A percentile compares a stretch with the other conserved stretches of the same genome.
phyloP scores from a whole-genome alignment of 2,113 vertebrate genomes.

The Pardalotus punctatus region DNA sequence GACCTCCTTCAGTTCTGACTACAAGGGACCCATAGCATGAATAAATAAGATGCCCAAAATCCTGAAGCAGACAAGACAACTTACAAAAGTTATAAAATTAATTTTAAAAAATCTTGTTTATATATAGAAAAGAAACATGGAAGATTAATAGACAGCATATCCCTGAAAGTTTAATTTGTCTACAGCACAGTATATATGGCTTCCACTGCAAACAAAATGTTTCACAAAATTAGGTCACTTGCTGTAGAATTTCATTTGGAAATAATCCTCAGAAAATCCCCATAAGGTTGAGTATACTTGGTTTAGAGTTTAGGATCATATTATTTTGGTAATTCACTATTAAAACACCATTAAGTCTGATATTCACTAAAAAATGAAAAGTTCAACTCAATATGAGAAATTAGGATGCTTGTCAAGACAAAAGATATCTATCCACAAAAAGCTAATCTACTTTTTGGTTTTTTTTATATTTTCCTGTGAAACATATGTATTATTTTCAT shows the following conservation, averaged over 20 bases:
- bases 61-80: neutral
- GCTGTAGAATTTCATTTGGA: neutral
- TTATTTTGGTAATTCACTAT: neutral
- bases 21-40: neutral
- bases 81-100: neutral
- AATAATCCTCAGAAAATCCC: neutral
- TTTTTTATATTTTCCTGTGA: neutral
- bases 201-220: neutral
- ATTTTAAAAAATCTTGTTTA: neutral
- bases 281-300: fast-evolving
- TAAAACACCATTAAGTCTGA: neutral
- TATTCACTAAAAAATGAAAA: neutral
- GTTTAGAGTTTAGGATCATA: neutral
- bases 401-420: neutral
- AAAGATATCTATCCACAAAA: neutral
- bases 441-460: neutral
- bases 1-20: neutral
- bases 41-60: neutral
- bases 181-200: neutral
- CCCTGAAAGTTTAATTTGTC: neutral
- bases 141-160: neutral
- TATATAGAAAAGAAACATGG: neutral
- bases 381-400: neutral
- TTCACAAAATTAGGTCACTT: neutral
- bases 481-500: neutral